Conservation (phyloP, 2,113 vertebrate species). For the Amphiprion percula region DNA sequence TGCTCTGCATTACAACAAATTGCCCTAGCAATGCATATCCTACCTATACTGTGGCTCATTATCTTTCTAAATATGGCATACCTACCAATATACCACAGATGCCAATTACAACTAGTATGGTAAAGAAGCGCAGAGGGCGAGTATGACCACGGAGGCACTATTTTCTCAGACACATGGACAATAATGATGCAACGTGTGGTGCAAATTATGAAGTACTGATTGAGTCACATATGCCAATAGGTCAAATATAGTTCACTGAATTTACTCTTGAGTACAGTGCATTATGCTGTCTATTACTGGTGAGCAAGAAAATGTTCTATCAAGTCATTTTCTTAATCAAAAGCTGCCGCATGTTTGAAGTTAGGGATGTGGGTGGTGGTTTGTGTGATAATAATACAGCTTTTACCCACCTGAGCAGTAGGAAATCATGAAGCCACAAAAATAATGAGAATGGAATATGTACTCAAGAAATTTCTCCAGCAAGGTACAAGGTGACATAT, state of each 20-base stretch:
- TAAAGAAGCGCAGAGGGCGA: not conserved
- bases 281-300: not conserved
- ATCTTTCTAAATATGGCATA: not conserved
- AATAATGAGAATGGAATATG: slow-evolving; percentile 36
- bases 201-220: not conserved
- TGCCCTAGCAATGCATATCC: not conserved
- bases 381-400: slow-evolving; percentile 14
- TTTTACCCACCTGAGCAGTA: slow-evolving; percentile 10
- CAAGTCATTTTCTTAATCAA: not conserved
- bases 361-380: not conserved
- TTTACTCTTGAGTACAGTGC: not conserved
- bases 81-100: not conserved
- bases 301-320: not conserved
- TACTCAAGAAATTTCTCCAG: slow-evolving; percentile 26
- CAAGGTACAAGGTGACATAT: slow-evolving; percentile 31
- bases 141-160: too few relatives aligned
- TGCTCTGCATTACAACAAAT: not conserved
- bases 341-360: not conserved
- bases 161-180: not conserved
- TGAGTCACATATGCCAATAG: not conserved
- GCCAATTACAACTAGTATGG: not conserved
- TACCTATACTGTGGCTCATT: not conserved
- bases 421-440: slow-evolving; percentile 30
- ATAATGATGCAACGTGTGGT: not conserved
- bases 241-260: not conserved